Conservation (phyloP, 2,797 vertebrate species). For the Neosilurus mollespiculum region DNA sequence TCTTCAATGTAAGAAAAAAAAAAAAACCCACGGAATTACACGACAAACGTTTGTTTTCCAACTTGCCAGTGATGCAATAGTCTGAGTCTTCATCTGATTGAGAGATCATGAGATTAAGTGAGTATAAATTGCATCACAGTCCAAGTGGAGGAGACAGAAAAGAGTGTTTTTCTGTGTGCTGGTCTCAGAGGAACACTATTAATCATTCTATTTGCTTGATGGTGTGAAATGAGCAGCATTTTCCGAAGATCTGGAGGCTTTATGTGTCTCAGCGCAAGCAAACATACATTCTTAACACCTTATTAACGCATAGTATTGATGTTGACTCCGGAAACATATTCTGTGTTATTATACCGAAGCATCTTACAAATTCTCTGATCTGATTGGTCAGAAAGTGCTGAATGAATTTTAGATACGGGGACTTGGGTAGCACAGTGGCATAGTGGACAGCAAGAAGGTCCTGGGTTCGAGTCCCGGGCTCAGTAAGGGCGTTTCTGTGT, state of each 20-base stretch:
- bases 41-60: slow-evolving; percentile 2
- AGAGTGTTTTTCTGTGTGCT: not conserved
- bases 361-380: not conserved
- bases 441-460: too few relatives aligned
- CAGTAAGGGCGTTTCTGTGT: too few relatives aligned
- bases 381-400: not conserved
- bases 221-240: not conserved
- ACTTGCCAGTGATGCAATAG: not conserved
- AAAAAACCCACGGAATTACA: not conserved
- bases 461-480: too few relatives aligned
- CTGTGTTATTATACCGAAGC: not conserved
- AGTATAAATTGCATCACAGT: not conserved
- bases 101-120: not conserved
- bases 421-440: too few relatives aligned
- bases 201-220: not conserved
- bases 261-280: not conserved
- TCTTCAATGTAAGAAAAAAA: not conserved
- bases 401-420: not conserved
- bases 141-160: not conserved
- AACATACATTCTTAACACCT: not conserved
- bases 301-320: not conserved
- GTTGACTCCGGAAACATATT: not conserved
- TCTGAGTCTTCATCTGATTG: not conserved
- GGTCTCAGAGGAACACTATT: not conserved
- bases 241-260: not conserved